phyloP scores from a whole-genome alignment of 2,888 invertebrate genomes.

The Andrena dorsata region DNA sequence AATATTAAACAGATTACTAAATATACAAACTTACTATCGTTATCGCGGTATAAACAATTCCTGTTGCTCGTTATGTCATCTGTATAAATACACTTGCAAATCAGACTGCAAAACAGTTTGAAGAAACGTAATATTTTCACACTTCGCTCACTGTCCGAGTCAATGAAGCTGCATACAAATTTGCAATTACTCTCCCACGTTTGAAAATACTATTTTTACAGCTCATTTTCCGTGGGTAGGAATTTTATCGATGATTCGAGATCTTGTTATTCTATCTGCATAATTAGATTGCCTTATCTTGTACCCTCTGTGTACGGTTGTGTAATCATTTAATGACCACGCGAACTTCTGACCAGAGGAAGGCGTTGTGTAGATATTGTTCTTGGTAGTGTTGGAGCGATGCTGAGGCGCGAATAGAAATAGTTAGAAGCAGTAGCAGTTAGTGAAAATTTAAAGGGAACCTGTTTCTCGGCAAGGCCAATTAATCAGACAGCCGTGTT shows the following conservation, averaged over 20 bases:
- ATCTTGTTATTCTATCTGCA: not conserved
- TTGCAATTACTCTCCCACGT: not conserved
- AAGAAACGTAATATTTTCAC: not conserved
- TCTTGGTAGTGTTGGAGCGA: not conserved
- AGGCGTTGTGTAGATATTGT: not conserved
- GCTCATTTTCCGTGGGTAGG: not conserved
- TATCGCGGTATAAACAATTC: not conserved
- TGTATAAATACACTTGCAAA: constrained; percentile 29
- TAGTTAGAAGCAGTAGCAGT: constrained; percentile 27
- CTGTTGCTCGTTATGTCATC: constrained; percentile 34
- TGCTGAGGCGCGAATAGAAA: not conserved
- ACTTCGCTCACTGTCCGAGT: not conserved
- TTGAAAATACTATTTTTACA: not conserved
- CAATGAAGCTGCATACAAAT: not conserved
- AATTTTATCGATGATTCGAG: not conserved
- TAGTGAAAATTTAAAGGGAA: constrained; percentile 55
- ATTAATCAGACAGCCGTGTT: constrained; percentile 71
- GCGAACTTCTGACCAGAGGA: not conserved
- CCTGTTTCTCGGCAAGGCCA: constrained; percentile 74
- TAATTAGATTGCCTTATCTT: not conserved
- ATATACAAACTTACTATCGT: not conserved
- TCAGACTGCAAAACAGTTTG: constrained; percentile 3
- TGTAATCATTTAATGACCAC: not conserved
- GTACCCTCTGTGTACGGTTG: not conserved
- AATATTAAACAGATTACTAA: constrained; percentile 24